Evolutionary conservation across 2,888 invertebrate species (phyloP).

Genomic region (Metellina segmentata): DNA sequence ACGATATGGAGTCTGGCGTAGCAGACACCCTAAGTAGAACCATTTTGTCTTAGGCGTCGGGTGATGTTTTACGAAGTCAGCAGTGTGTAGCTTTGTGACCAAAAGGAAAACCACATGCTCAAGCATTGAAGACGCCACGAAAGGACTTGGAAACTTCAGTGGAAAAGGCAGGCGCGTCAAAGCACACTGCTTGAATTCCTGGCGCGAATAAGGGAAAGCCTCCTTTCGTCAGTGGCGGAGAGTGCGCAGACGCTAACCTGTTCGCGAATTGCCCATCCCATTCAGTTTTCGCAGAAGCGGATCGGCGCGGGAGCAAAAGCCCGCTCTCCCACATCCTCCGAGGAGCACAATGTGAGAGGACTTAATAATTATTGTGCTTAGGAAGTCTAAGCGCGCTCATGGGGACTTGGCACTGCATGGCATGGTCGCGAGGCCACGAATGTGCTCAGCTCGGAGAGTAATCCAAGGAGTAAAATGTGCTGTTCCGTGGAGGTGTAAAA

Average conservation of each 20-base stretch:
- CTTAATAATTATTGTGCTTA: slow-evolving; percentile 28
- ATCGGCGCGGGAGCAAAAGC: slow-evolving; percentile 50
- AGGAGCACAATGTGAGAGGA: slow-evolving; percentile 34
- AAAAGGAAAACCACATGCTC: too few relatives aligned
- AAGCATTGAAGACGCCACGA: too few relatives aligned
- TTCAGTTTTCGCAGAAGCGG: slow-evolving; percentile 64
- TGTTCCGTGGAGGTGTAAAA: slow-evolving; percentile 10
- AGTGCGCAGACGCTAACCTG: slow-evolving; percentile 70
- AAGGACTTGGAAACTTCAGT: too few relatives aligned
- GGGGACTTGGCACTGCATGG: neutral
- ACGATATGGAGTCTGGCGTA: too few relatives aligned
- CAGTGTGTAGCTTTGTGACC: too few relatives aligned
- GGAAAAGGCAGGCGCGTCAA: too few relatives aligned
- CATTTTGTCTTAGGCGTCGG: too few relatives aligned
- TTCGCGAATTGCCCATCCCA: slow-evolving; percentile 70
- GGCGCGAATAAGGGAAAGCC: slow-evolving; percentile 60
- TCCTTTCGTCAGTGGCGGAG: slow-evolving; percentile 42
- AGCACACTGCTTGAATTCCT: slow-evolving; percentile 43
- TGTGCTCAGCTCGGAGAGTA: neutral
- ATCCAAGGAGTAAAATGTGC: neutral
- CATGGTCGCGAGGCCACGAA: neutral
- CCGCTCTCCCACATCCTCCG: slow-evolving; percentile 22
- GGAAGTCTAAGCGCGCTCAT: slow-evolving; percentile 12
- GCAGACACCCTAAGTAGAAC: too few relatives aligned
- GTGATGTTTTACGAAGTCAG: too few relatives aligned